phyloP scores from a whole-genome alignment of 2,888 invertebrate species.

The Reticulitermes lucifugus region DNA sequence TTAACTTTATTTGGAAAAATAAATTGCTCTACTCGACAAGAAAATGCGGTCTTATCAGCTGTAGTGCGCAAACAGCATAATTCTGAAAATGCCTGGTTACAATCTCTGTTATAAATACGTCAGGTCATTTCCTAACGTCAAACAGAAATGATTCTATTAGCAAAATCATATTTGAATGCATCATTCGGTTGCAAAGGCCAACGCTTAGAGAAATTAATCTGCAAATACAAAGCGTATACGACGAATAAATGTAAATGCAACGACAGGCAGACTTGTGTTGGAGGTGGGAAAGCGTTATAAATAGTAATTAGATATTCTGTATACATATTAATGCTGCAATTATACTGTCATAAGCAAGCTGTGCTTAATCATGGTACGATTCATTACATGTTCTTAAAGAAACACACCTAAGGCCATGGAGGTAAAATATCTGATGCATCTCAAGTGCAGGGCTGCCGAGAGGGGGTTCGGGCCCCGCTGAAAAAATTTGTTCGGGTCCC shows the following conservation, averaged over 20 bases:
- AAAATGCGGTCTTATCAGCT: too few species aligned
- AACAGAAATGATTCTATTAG: too few species aligned
- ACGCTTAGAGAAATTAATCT: constrained; percentile 16
- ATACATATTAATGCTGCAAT: not conserved
- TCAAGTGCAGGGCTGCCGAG: too few species aligned
- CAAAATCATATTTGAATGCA: not conserved
- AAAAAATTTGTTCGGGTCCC: too few species aligned
- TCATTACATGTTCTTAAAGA: not conserved
- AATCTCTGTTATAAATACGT: not conserved
- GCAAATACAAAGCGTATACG: not conserved
- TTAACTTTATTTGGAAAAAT: too few species aligned
- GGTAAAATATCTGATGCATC: too few species aligned
- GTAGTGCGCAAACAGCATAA: too few species aligned
- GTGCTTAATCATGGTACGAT: not conserved
- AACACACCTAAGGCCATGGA: too few species aligned
- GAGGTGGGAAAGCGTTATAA: not conserved
- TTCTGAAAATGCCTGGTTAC: too few species aligned
- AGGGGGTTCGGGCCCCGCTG: too few species aligned
- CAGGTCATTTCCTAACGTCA: not conserved
- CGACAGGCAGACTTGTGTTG: not conserved
- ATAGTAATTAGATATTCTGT: constrained; percentile 4
- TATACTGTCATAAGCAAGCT: constrained; percentile 25
- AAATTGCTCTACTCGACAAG: too few species aligned
- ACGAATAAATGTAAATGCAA: constrained; percentile 20
- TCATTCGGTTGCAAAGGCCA: not conserved